Evolutionary conservation across 1,140 invertebrate genomes (phyloP), one percentile per base, ranked within the genome.

Genomic region (Macrobrachium nipponense): DNA sequence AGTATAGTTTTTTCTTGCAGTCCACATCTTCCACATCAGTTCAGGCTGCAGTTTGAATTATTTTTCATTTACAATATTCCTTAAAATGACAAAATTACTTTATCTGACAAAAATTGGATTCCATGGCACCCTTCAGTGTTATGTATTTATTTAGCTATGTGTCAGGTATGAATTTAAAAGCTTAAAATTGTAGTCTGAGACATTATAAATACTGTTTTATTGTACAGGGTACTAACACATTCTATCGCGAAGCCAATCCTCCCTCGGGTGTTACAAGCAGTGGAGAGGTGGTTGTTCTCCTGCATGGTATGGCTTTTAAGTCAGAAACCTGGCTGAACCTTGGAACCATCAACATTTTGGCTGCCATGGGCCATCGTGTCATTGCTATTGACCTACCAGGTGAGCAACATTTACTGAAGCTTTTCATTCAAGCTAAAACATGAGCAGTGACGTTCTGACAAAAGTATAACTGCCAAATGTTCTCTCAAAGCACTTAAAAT

Each of bases 361-460:
- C 90, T 60, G 91, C 90, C 15, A 89, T 91, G 89, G 92, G 92
- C 5, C 91, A 92, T 87, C 83, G 82, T 8, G 90, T 90, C 36
- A 87, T 91, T 8, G 92, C 92, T 80, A 88, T 92, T 72, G 92
- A 93, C 89, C 85, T 92, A 18, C 92, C 92, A 89, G 91, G 92
- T 92, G 88, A 85, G 85, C 8, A 17, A 7, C 5, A 36, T 23
- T 70, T 20, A n/a, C 2, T 68, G 20, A 23, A 12, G 10, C 7
- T 68, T 68, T 66, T 66, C 17, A n/a, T 66, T 66, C 23, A 70
- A 70, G 36, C 3, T 36, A 70, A 27, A 70, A 70, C 11, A 15
- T 70, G 20, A 17, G 36, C 14, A 27, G 20, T 23, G 7, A 70
- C 6, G 15, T 70, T 70, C 8, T 11, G 51, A 51, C 51, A 51